These are phyloP conservation scores for Zonotrichia leucophrys DNA, from an alignment of 2,113 vertebrate species.

Conservation along the genomic window DNA sequence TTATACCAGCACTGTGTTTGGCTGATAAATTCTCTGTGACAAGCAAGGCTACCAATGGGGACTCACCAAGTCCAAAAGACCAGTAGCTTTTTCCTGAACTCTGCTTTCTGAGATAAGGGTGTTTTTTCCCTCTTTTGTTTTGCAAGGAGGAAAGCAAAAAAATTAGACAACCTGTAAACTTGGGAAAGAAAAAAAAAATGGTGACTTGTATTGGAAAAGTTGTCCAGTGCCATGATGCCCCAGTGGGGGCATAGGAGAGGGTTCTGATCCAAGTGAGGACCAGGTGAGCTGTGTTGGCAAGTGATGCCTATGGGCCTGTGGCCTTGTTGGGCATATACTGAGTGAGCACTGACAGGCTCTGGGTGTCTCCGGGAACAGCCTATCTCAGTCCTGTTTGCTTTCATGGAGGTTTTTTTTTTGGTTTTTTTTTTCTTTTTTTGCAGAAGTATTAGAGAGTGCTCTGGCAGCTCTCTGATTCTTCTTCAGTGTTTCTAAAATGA, in stretches of 20 bases:
- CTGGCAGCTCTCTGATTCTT: background rate
- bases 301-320: accelerated
- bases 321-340: background rate
- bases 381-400: background rate
- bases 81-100: slow-evolving; percentile 72
- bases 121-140: slow-evolving; percentile 57
- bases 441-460: background rate
- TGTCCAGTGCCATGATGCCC: accelerated
- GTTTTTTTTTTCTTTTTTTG: too few species aligned
- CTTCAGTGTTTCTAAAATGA: background rate
- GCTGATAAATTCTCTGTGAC: slow-evolving; percentile 79
- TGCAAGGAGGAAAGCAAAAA: background rate
- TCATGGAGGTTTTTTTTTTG: background rate
- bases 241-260: background rate
- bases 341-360: background rate
- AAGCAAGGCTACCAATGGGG: slow-evolving; percentile 56
- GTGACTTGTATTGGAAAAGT: background rate
- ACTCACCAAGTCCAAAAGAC: slow-evolving; percentile 66
- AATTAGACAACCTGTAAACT: background rate
- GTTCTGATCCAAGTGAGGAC: background rate
- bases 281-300: background rate
- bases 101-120: slow-evolving; percentile 61
- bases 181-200: accelerated
- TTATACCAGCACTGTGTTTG: slow-evolving; percentile 77
- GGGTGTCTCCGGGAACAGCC: background rate